Percentiles rank a stretch among this genome's conserved stretches.
Evolutionary conservation across 2,113 vertebrate genomes (phyloP).

Genomic region (Lampris megalopsis): DNA sequence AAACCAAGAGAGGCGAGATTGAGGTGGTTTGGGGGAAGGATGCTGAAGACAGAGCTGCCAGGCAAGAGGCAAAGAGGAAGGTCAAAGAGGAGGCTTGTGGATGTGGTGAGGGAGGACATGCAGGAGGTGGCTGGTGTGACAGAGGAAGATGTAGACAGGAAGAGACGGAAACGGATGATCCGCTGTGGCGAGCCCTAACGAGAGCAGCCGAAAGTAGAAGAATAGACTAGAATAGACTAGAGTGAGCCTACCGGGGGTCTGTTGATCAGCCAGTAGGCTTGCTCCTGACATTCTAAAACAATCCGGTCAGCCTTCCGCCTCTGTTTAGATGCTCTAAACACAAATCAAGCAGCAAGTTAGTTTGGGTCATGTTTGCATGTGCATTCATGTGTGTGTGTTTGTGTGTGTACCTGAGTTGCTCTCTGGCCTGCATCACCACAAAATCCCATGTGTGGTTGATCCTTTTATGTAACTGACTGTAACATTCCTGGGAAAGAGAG

Average conservation of each 20-base stretch:
- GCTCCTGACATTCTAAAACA: conserved; percentile 94
- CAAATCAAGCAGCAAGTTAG: conserved; percentile 24
- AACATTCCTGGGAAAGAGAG: conserved; percentile 83
- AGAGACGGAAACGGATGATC: no score
- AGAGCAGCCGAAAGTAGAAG: no score
- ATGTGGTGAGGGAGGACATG: no score
- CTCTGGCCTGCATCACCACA: conserved; percentile 94
- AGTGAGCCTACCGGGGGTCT: conserved; percentile 84
- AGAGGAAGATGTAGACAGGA: no score
- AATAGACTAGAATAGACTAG: background rate
- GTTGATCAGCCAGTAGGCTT: conserved; percentile 95
- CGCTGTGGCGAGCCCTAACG: no score
- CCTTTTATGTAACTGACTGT: conserved; percentile 89
- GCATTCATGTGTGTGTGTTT: background rate
- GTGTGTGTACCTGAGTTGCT: conserved; percentile 89
- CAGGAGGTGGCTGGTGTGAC: no score
- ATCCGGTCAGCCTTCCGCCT: conserved; percentile 92
- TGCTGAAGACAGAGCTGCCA: no score
- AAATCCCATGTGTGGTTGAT: conserved; percentile 97
- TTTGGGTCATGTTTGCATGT: background rate
- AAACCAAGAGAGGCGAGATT: no score
- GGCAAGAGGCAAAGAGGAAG: no score
- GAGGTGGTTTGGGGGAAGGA: no score
- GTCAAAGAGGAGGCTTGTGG: no score
- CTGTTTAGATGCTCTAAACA: conserved; percentile 90